A percentile compares a stretch with the other conserved stretches of the same genome.
These are phyloP conservation scores for Colletes latitarsis DNA, from an alignment of 1,140 invertebrate species.

Conservation along the genomic window DNA sequence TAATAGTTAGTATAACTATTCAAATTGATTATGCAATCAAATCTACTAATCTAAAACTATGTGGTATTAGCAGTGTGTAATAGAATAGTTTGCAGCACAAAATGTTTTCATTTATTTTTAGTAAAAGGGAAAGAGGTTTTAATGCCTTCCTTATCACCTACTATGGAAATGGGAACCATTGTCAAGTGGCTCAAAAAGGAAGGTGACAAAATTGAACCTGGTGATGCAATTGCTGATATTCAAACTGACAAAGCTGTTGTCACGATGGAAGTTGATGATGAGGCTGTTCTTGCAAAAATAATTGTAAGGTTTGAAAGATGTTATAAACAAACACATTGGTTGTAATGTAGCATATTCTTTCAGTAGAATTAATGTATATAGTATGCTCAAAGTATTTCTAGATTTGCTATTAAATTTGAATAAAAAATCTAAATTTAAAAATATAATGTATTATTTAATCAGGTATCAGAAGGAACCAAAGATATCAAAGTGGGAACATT, in stretches of 20 bases:
- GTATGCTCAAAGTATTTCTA: neutral
- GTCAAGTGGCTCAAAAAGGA: constrained; percentile 99
- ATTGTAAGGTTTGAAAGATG: constrained; percentile 63
- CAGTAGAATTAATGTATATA: neutral
- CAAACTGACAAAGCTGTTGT: constrained; percentile 99
- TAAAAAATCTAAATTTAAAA: neutral
- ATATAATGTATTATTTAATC: neutral
- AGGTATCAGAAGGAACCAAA: constrained; percentile 83
- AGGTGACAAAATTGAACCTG: constrained; percentile 87
- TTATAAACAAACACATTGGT: neutral
- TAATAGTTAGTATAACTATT: neutral
- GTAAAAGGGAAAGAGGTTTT: constrained; percentile 75
- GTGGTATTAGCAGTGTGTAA: neutral
- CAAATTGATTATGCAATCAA: constrained; percentile 67
- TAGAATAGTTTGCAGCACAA: neutral
- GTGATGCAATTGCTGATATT: constrained; percentile 98
- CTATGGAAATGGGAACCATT: constrained; percentile 99
- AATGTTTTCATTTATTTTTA: constrained; percentile 51
- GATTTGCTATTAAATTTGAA: neutral
- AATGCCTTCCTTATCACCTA: constrained; percentile 97
- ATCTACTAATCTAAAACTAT: constrained; percentile 19
- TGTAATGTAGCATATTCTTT: neutral
- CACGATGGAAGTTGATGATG: constrained; percentile 99
- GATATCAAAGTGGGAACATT: constrained; percentile 85
- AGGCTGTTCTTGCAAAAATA: constrained; percentile 98